These are phyloP conservation scores for Gambusia affinis DNA, from an alignment of 2,113 vertebrate genomes.

Conservation along the genomic window DNA sequence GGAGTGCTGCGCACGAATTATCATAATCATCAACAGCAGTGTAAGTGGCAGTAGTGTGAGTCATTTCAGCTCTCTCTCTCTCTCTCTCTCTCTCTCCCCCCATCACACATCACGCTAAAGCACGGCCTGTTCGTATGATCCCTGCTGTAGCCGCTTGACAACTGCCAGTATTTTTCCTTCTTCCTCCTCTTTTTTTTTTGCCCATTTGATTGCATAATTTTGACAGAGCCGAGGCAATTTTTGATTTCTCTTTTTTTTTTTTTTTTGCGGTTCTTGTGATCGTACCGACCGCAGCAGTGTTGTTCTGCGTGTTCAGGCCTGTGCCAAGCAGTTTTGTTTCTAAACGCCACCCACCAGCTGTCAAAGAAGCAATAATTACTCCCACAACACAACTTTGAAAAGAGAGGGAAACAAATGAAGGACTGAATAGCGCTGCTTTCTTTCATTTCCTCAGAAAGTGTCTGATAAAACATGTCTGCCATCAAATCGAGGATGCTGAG, in stretches of 20 bases:
- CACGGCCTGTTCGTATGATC: constrained; percentile 59
- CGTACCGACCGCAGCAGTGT: constrained; percentile 33
- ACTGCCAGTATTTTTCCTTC: constrained; percentile 22
- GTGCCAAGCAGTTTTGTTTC: constrained; percentile 54
- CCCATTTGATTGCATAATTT: constrained; percentile 56
- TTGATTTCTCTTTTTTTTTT: too few relatives aligned
- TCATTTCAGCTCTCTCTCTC: constrained; percentile 58
- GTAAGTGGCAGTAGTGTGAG: constrained; percentile 72
- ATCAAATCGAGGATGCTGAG: background rate
- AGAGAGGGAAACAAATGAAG: constrained; percentile 27
- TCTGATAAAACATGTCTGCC: background rate
- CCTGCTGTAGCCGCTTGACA: constrained; percentile 62
- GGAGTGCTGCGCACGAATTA: constrained; percentile 67
- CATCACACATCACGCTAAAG: constrained; percentile 56
- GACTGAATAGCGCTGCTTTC: background rate
- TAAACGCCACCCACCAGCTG: constrained; percentile 64
- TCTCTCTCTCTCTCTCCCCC: background rate
- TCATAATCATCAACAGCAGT: constrained; percentile 75
- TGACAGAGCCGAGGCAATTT: constrained; percentile 50
- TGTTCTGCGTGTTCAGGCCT: constrained; percentile 44
- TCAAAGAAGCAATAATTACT: constrained; percentile 50
- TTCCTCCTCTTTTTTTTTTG: background rate
- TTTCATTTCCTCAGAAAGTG: background rate
- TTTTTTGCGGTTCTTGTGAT: constrained; percentile 19
- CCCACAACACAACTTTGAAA: constrained; percentile 54